Evolutionary conservation across 2,113 vertebrate genomes (phyloP).

Genomic region (Callospermophilus lateralis): DNA sequence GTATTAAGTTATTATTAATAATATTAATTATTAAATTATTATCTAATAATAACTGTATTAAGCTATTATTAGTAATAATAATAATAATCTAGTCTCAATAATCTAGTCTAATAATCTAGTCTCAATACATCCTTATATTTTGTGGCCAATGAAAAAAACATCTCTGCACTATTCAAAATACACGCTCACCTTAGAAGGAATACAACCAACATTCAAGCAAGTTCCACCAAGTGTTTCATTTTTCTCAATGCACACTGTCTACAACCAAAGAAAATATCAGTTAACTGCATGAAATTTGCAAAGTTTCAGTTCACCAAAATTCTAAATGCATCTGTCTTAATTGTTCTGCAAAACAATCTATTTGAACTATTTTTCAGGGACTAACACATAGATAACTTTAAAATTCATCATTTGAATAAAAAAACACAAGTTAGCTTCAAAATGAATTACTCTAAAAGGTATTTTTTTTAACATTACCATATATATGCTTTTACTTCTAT

Average conservation of each 20-base stretch:
- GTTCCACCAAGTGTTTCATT: conserved; percentile 96
- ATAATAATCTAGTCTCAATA: too few species aligned
- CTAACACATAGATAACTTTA: not conserved
- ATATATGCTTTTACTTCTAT: not conserved
- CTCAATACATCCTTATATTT: not conserved
- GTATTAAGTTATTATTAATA: too few species aligned
- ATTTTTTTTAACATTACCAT: conserved; percentile 44
- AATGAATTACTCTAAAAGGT: conserved; percentile 45
- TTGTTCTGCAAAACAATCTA: conserved; percentile 40
- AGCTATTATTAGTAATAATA: too few species aligned
- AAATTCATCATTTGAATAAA: conserved; percentile 11
- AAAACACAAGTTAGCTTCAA: not conserved
- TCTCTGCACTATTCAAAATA: not conserved
- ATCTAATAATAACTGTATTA: too few species aligned
- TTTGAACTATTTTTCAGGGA: not conserved
- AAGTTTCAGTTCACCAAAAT: conserved; percentile 22
- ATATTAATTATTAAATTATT: too few species aligned
- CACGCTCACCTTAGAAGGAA: conserved; percentile 96
- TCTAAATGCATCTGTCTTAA: not conserved
- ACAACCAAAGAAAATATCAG: conserved; percentile 50
- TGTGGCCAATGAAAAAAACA: not conserved
- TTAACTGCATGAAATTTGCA: conserved; percentile 31
- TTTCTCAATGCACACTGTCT: conserved; percentile 98
- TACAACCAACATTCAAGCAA: conserved; percentile 98
- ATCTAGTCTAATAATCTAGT: not conserved